These are phyloP conservation scores for Bradynema listronoti DNA, from an alignment of 1,140 invertebrate genomes.

Conservation along the genomic window DNA sequence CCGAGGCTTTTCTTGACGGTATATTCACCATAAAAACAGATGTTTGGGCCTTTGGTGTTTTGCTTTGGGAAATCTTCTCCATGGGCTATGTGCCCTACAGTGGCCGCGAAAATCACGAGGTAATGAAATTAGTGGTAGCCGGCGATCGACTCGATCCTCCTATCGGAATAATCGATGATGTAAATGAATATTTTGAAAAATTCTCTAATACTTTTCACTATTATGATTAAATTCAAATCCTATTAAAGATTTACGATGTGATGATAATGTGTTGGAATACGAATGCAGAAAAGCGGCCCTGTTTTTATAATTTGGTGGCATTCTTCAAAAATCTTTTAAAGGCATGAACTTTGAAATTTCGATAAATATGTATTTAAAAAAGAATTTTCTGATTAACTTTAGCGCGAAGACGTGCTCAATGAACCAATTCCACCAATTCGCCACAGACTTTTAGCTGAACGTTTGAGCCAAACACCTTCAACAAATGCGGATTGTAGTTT, in stretches of 20 bases:
- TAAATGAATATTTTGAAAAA: no score
- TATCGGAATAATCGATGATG: conserved; percentile 37
- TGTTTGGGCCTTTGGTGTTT: conserved; percentile 92
- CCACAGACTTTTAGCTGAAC: conserved; percentile 15
- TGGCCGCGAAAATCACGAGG: conserved; percentile 84
- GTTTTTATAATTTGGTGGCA: conserved; percentile 31
- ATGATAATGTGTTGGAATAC: conserved; percentile 47
- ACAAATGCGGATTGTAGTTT: conserved; percentile 21
- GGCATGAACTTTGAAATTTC: conserved; percentile 14
- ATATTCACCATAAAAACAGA: conserved; percentile 95
- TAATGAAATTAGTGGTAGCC: conserved; percentile 82
- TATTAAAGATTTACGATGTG: conserved; percentile 32
- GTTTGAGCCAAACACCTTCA: conserved; percentile 29
- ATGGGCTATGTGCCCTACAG: conserved; percentile 95
- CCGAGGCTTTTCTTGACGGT: conserved; percentile 91
- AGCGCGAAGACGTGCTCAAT: conserved; percentile 18
- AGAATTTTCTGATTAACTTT: conserved; percentile 1
- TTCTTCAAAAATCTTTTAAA: conserved; percentile 16
- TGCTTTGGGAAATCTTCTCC: conserved; percentile 80
- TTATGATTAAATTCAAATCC: background rate
- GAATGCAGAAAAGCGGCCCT: conserved; percentile 31
- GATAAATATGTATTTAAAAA: conserved; percentile 8
- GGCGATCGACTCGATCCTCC: conserved; percentile 47
- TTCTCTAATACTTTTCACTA: conserved; percentile 14
- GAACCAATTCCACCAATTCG: conserved; percentile 34